Conservation (phyloP, 2,888 invertebrate species). For the Antitype chi region DNA sequence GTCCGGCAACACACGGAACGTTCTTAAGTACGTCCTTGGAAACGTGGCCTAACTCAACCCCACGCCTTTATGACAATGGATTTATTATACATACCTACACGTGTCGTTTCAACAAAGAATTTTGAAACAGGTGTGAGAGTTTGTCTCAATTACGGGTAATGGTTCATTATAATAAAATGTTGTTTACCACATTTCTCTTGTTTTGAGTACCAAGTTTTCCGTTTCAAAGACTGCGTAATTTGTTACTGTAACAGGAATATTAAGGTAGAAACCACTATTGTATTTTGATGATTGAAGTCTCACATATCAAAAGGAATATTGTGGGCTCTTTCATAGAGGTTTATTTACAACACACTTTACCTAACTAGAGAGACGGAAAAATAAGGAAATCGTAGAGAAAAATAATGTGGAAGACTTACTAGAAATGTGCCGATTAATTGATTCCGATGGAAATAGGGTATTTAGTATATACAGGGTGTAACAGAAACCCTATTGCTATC, state of each 20-base stretch:
- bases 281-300: conserved; percentile 12
- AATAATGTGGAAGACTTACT: conserved; percentile 1
- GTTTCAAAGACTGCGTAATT: conserved; percentile 26
- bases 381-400: background rate
- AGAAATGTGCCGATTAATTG: background rate
- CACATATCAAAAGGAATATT: conserved; percentile 16
- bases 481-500: no score
- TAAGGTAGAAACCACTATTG: conserved; percentile 2
- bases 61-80: background rate
- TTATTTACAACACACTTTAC: background rate
- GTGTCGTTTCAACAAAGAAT: conserved; percentile 16
- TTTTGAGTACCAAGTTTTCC: conserved; percentile 21
- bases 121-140: conserved; percentile 13
- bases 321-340: background rate
- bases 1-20: no score
- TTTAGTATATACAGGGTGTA: background rate
- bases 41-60: background rate
- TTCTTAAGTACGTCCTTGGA: no score
- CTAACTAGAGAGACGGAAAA: background rate
- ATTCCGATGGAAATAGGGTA: background rate
- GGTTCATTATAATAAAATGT: conserved; percentile 26
- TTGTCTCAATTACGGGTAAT: conserved; percentile 18
- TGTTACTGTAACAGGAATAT: conserved; percentile 11
- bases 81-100: background rate
- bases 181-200: conserved; percentile 11